A percentile compares a stretch with the other conserved stretches of the same genome.
Conservation (phyloP, 2,797 vertebrate genomes). For the Galaxias olidus region DNA sequence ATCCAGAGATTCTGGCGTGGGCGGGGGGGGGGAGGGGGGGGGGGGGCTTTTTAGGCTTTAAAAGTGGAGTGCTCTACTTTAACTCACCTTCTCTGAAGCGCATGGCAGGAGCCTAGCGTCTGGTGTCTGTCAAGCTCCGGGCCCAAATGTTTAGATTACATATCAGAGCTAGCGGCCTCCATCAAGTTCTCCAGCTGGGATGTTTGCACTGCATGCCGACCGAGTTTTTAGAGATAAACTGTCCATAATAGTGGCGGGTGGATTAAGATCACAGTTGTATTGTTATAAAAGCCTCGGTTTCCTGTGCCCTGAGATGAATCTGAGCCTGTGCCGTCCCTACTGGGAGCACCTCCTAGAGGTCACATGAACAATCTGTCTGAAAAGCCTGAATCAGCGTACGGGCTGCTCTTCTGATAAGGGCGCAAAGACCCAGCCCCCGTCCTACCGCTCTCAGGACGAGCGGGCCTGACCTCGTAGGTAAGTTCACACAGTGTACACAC, state of each 20-base stretch:
- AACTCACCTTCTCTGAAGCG: constrained; percentile 58
- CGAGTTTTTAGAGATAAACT: too few species aligned
- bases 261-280: neutral
- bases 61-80: constrained; percentile 43
- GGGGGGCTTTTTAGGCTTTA: too few species aligned
- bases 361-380: constrained; percentile 58
- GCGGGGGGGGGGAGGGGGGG: neutral
- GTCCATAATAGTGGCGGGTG: too few species aligned
- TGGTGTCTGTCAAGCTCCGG: constrained; percentile 65
- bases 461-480: constrained; percentile 33
- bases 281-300: neutral
- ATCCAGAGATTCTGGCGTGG: constrained; percentile 10
- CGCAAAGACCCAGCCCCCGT: constrained; percentile 30
- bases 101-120: constrained; percentile 42
- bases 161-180: constrained; percentile 50
- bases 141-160: constrained; percentile 69
- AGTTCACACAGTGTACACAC: too few species aligned
- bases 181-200: constrained; percentile 43
- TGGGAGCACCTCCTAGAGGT: constrained; percentile 57
- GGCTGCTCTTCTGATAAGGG: constrained; percentile 57
- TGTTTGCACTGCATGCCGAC: constrained; percentile 37
- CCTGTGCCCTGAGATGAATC: constrained; percentile 23
- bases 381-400: constrained; percentile 41
- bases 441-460: constrained; percentile 50
- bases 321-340: constrained; percentile 13